Conservation (phyloP, 1,140 invertebrate genomes). For the Micrasema minimum region DNA sequence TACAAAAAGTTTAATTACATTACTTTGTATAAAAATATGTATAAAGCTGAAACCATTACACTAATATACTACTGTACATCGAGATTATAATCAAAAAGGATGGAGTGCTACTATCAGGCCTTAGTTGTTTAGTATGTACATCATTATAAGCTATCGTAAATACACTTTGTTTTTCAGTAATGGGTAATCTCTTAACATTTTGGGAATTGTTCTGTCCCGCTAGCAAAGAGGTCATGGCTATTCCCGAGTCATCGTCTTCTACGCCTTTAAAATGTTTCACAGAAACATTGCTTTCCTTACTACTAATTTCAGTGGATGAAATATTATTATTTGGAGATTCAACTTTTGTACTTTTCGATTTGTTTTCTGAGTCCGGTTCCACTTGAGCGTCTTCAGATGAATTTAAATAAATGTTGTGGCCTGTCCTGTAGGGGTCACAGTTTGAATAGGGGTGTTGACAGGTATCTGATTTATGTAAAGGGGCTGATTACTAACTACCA, state of each 20-base stretch:
- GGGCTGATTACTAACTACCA: conserved; percentile 59
- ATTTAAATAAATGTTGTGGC: conserved; percentile 50
- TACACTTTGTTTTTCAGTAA: conserved; percentile 92
- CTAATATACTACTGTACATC: conserved; percentile 36
- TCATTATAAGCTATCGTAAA: conserved; percentile 93
- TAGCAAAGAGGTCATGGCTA: conserved; percentile 73
- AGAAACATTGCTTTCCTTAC: conserved; percentile 48
- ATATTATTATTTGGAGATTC: conserved; percentile 35
- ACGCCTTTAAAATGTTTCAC: conserved; percentile 50
- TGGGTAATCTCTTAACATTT: conserved; percentile 73
- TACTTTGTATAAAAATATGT: conserved; percentile 3
- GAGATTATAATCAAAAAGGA: conserved; percentile 59
- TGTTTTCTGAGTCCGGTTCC: not conserved
- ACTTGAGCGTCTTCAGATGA: conserved; percentile 24
- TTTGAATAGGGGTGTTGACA: conserved; percentile 48
- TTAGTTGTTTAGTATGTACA: conserved; percentile 70
- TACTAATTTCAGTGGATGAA: conserved; percentile 23
- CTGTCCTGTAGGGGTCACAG: conserved; percentile 39
- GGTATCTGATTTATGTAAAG: conserved; percentile 62
- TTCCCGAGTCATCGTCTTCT: conserved; percentile 81
- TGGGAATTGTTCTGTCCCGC: conserved; percentile 56
- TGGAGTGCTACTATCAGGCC: conserved; percentile 66
- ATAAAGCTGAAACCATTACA: conserved; percentile 10
- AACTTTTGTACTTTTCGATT: conserved; percentile 16
- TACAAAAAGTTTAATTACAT: conserved; percentile 2